Base-by-base conservation (phyloP, 2,113 vertebrate genomes). In the Trinectes maculatus region DNA sequence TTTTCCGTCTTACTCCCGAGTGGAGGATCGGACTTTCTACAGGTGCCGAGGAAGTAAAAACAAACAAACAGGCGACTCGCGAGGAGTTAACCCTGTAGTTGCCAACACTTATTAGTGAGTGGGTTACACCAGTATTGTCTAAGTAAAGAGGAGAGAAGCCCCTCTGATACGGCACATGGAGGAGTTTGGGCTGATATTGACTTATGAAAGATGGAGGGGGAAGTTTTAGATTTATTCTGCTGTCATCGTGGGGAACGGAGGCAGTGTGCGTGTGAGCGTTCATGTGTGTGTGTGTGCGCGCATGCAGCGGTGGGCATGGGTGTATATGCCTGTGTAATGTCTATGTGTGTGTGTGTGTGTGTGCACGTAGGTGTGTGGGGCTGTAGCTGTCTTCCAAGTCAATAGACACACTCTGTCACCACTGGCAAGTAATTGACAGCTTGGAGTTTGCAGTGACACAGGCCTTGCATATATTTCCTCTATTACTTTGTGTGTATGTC, bases 391-490 rank as follows among this genome's bases (percentile, higher is more conserved):
- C 87, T 90, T 87, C 83, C 68, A 58, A 68, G 71, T 76, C 63
- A 53, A 87, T 77, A 84, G 80, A 88, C 77, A 77, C 79, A 83
- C 82, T 86, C 80, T 79, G 83, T 85, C 85, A 89, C 87, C 68
- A 43, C 74, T 82, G 85, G 84, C 79, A 82, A 71, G 71, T 88
- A 90, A 89, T 84, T 90, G 90, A 91, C 91, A 90, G 86, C 85
- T 77, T 28, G 52, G 82, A 77, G 86, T 90, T 88, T 79, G 65
- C 82, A 56, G 76, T 88, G 85, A 91, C 89, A 86, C 80, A 73
- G 76, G 47, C 71, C 84, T 88, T 68, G 91, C 88, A 88, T 89
- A 89, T 80, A 88, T 90, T 87, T 76, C 79, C 86, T 84, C 71
- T 73, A 79, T 87, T 84, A 79, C 77, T 67, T 73, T 71, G 61